phyloP scores from a whole-genome alignment of 2,797 vertebrate species.

The Typhlichthys subterraneus region DNA sequence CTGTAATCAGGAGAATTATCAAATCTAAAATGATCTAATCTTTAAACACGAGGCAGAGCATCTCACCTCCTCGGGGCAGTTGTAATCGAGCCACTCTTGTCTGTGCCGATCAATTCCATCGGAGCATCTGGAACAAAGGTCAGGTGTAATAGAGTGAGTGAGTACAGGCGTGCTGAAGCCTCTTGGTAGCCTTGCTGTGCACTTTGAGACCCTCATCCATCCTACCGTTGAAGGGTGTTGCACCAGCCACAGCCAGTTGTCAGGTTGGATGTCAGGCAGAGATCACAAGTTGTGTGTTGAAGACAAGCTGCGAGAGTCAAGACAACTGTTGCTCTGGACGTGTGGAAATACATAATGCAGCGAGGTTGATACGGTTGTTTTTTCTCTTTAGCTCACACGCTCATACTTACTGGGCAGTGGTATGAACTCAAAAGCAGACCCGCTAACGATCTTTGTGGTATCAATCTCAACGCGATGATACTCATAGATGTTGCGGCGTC shows the following conservation, averaged over 20 bases:
- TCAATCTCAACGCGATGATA: conserved; percentile 93
- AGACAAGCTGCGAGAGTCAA: conserved; percentile 83
- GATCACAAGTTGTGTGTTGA: conserved; percentile 86
- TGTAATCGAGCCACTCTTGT: conserved; percentile 91
- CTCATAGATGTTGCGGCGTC: conserved; percentile 87
- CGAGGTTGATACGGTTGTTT: too few species aligned
- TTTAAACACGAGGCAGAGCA: neutral
- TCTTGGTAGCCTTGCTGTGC: neutral
- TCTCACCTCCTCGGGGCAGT: conserved; percentile 89
- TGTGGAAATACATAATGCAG: too few species aligned
- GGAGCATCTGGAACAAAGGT: conserved; percentile 83
- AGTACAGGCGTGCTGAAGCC: neutral
- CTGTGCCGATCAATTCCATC: conserved; percentile 91
- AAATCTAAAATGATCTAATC: too few species aligned
- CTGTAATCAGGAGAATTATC: too few species aligned
- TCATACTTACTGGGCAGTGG: conserved; percentile 89
- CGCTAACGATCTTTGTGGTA: conserved; percentile 79
- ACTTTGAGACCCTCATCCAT: neutral
- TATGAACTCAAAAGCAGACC: conserved; percentile 87
- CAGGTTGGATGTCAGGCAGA: conserved; percentile 82
- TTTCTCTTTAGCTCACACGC: neutral
- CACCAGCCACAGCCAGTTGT: conserved; percentile 93
- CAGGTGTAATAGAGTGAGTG: conserved; percentile 24
- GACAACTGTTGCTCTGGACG: conserved; percentile 4
- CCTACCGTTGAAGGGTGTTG: conserved; percentile 90